Base-by-base conservation (phyloP, 2,113 vertebrate genomes). In the Chamaea fasciata region DNA sequence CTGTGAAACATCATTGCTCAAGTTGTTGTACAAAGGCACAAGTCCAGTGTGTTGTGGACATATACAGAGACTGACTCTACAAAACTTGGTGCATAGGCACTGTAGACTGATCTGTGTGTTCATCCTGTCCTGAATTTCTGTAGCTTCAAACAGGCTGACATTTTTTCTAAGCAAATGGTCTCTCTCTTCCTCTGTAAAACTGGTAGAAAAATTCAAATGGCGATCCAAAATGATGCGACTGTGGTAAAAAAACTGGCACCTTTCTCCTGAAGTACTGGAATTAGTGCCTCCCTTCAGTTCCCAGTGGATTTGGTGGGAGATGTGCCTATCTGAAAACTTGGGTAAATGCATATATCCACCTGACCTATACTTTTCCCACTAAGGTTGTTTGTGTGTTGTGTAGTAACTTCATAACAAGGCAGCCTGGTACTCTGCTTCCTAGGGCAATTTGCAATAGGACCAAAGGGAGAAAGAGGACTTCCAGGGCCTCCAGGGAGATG, bases 401-500 rank as follows among this genome's bases (percentile, higher is more conserved):
- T 52, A 28, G 57, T 50, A 77, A 47, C 28, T 33, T 57, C 28
- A 7, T 94, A 92, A 95, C 59, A 52, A 46, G 50, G 33, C 26
- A 71, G 17, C 50, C 35, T 94, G 52, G 33, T 95, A 41, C 89
- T 95, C 97, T 94, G 8, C 56, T 94, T 89, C 86, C 57, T 96
- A 99, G 99, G 98, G 70, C 97, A 99, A 69, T 98, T 99, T 47
- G 91, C 98, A 96, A 97, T 98, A 96, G 99, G 98, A 97, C 97
- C 98, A 97, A 99, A 99, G 96, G 99, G 99, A 62, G 98, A 99
- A 49, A 98, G 98, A 96, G 99, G 99, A 88, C 96, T 98, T 91
- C 98, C 98, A 27, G 99, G 99, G 44, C 98, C 97, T 91, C 98
- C 99, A 76, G 99, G 99, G 63, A 98, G 98, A 95, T 99, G 99